Evolutionary conservation across 1,140 invertebrate genomes (phyloP), one percentile per base, ranked within the genome.

Genomic region (Ceratosolen fusciceps): DNA sequence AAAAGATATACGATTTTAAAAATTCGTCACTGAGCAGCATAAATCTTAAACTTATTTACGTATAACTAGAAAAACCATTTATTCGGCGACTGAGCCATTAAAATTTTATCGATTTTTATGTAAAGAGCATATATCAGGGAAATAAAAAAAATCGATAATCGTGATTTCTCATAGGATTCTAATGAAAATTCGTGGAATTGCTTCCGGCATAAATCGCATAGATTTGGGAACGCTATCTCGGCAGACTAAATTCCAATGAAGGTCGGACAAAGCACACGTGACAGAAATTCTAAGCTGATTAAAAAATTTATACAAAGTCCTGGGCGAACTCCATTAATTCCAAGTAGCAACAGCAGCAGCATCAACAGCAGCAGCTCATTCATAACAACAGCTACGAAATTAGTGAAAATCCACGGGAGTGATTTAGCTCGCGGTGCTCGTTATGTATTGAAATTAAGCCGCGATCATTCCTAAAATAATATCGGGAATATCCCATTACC

Each of bases 381-480:
- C n/a, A n/a, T n/a, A n/a, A 21, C 14, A 3, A 72, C 14, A 52
- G 21, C 39, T n/a, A 10, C 8, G 29, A 31, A 52, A 49, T 14
- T 2, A 37, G 43, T 24, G 67, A 43, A 47, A 49, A 37, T 29
- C 14, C 29, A n/a, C 39, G n/a, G n/a, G 34, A 56, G 70, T 78
- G 68, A 78, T 78, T 78, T 78, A 78, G 39, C n/a, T n/a, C n/a
- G 21, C 24, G 29, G 3, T 65, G 52, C 54, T 71, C 67, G 54
- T 60, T 71, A 71, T 71, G 34, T 43, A 71, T 19, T 58, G n/a
- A 71, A 60, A 56, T 26, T 71, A 58, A 77, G 31, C 65, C 12
- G 16, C 54, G 76, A 77, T 49, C 39, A 56, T 77, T 19, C 67
- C 76, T 60, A 49, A 77, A 71, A 60, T 71, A 77, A 60, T 76